Conservation (phyloP, 2,113 vertebrate genomes). For the Mormoops blainvillei region DNA sequence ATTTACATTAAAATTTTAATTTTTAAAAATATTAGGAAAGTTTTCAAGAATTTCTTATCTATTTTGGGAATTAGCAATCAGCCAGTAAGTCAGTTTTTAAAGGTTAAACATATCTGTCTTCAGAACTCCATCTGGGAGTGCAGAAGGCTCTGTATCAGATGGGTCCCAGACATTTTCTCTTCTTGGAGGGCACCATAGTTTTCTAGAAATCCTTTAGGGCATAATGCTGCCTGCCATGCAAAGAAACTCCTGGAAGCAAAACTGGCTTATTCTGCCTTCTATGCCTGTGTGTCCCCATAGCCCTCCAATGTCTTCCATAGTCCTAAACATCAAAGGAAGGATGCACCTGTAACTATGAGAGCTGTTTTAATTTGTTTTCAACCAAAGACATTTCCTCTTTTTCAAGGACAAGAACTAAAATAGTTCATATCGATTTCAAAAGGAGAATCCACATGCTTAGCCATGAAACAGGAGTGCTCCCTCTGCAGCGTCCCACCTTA, state of each 20-base stretch:
- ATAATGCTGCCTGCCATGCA: neutral
- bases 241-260: constrained; percentile 30
- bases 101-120: neutral
- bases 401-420: neutral
- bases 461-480: neutral
- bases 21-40: neutral
- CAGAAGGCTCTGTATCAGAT: neutral
- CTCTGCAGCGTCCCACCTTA: fast-evolving
- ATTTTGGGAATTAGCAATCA: neutral
- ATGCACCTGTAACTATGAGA: constrained; percentile 41
- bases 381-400: neutral
- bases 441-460: neutral
- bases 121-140: neutral
- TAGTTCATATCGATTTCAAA: neutral
- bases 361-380: constrained; percentile 25
- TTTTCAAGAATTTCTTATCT: neutral
- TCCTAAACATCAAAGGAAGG: neutral
- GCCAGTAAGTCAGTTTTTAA: neutral
- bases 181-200: neutral
- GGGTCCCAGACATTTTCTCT: neutral
- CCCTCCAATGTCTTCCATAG: neutral
- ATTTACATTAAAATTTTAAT: neutral
- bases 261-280: neutral
- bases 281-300: neutral
- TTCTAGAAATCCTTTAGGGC: neutral